A percentile compares a stretch with the other conserved stretches of the same genome.
These are phyloP conservation scores for Oryctolagus cuniculus DNA, from an alignment of 2,113 vertebrate species.

Conservation along the genomic window mOryCun1.1 NC_091434.1:124666001-124666500, in stretches of 20 bases:
- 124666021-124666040: too few species aligned
- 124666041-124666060: background rate
- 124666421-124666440: too few species aligned
- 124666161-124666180: too few species aligned
- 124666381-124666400: too few species aligned
- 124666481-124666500: too few species aligned
- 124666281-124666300: background rate
- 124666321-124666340: too few species aligned
- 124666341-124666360: too few species aligned
- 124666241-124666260: background rate
- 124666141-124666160: background rate
- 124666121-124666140: background rate
- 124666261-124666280: background rate
- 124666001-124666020: background rate
- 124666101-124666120: background rate
- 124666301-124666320: too few species aligned
- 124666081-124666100: background rate
- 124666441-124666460: too few species aligned
- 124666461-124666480: too few species aligned
- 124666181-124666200: background rate
- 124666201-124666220: background rate
- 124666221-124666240: background rate
- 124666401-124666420: too few species aligned
- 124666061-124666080: background rate
- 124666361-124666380: too few species aligned